Conservation (phyloP, 2,888 invertebrate genomes). For the Pegoplata infirma region DNA sequence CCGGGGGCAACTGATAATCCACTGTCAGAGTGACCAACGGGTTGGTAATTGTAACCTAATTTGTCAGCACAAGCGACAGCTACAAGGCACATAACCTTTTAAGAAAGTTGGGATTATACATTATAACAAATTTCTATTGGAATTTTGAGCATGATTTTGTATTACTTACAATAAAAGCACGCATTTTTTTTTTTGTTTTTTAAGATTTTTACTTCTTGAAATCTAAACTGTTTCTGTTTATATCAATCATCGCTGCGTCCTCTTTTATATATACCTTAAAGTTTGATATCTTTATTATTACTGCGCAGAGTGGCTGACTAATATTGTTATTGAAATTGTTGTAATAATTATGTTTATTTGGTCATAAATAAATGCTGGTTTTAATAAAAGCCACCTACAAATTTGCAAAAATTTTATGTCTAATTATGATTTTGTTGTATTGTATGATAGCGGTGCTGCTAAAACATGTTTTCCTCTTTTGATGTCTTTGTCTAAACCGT, state of each 20-base stretch:
- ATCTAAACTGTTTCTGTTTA: slow-evolving; percentile 67
- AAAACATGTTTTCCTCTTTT: too few species aligned
- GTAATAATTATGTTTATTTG: background rate
- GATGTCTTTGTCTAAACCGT: too few species aligned
- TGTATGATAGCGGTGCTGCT: too few species aligned
- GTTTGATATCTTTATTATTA: background rate
- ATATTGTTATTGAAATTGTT: background rate
- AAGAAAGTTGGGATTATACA: too few species aligned
- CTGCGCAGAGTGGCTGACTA: background rate
- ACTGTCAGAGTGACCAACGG: slow-evolving; percentile 68
- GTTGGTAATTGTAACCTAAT: slow-evolving; percentile 71
- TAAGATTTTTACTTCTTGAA: slow-evolving; percentile 67
- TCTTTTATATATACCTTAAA: background rate
- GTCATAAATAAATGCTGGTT: background rate
- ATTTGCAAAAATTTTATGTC: too few species aligned
- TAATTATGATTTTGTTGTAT: too few species aligned
- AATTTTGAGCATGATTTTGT: too few species aligned
- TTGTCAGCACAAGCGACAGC: slow-evolving; percentile 70
- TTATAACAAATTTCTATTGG: too few species aligned
- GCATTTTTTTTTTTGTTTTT: slow-evolving; percentile 26
- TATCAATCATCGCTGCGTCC: slow-evolving; percentile 29
- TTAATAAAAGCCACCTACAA: background rate
- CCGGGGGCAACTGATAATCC: slow-evolving; percentile 64
- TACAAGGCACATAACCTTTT: slow-evolving; percentile 64
- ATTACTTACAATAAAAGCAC: slow-evolving; percentile 15